Evolutionary conservation across 1,140 invertebrate genomes (phyloP).

Genomic region (Lutraria rhynchaena): DNA sequence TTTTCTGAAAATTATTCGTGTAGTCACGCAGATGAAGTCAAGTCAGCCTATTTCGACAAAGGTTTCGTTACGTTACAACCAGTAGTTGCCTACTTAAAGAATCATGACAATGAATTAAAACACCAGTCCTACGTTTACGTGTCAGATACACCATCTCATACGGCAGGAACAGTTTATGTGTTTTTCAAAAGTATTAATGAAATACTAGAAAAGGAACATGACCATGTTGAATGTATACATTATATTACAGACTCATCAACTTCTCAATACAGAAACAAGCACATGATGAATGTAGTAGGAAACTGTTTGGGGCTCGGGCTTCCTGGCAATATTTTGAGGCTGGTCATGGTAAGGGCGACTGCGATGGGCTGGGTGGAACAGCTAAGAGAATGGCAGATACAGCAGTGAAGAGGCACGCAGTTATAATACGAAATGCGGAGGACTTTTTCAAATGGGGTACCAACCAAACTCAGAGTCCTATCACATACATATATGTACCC

Average conservation of each 20-base stretch:
- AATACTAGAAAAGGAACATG: no score
- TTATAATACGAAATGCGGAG: not conserved
- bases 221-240: constrained; percentile 23
- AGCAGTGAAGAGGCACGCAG: not conserved
- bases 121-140: constrained; percentile 16
- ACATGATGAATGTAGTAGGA: constrained; percentile 24
- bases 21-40: constrained; percentile 29
- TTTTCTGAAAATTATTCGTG: constrained; percentile 31
- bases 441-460: constrained; percentile 4
- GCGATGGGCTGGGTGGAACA: constrained; percentile 12
- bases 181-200: not conserved
- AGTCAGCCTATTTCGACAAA: constrained; percentile 23
- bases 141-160: constrained; percentile 11
- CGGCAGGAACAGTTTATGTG: not conserved
- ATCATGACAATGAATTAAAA: not conserved
- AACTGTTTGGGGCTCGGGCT: constrained; percentile 17
- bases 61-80: constrained; percentile 15
- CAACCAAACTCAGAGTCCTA: not conserved
- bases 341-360: constrained; percentile 46
- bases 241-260: constrained; percentile 53
- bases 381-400: constrained; percentile 1
- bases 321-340: constrained; percentile 24
- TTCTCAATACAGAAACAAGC: constrained; percentile 57
- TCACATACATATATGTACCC: constrained; percentile 13
- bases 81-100: not conserved